These are phyloP conservation scores for Andrena cerasifolii DNA, from an alignment of 1,140 invertebrate species.

Conservation along the genomic window DNA sequence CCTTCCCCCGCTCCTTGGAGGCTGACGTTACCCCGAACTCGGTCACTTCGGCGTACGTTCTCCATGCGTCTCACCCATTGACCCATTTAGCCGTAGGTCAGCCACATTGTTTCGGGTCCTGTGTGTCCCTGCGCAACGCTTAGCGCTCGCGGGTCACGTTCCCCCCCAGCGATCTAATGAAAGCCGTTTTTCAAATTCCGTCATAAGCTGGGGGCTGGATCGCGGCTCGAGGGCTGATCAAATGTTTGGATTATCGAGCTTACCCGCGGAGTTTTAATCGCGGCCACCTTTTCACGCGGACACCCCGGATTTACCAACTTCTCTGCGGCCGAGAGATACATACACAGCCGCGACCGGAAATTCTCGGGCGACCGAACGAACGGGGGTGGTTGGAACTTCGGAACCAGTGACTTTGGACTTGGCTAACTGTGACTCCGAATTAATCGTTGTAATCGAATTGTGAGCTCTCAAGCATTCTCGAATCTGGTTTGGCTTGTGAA, in stretches of 20 bases:
- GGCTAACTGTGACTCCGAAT: neutral
- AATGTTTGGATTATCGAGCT: neutral
- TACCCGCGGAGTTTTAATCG: neutral
- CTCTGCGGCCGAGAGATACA: neutral
- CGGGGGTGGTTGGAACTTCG: neutral
- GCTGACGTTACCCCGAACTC: conserved; percentile 62
- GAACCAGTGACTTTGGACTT: neutral
- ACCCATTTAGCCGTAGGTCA: conserved; percentile 60
- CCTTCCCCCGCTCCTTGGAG: neutral
- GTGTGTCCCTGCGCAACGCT: neutral
- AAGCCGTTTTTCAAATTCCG: conserved; percentile 23
- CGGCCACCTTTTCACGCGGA: neutral
- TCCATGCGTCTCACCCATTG: conserved; percentile 68
- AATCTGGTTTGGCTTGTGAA: too few species aligned
- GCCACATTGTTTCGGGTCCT: conserved; percentile 58
- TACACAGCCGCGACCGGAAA: neutral
- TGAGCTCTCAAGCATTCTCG: too few species aligned
- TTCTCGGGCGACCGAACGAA: neutral
- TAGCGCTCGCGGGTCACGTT: conserved; percentile 20
- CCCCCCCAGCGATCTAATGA: neutral
- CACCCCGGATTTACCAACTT: conserved; percentile 6
- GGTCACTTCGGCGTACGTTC: conserved; percentile 62
- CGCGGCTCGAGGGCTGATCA: neutral
- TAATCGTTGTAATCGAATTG: too few species aligned
- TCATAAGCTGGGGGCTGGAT: neutral